These are phyloP conservation scores for Semaprochilodus insignis DNA, from an alignment of 2,797 vertebrate genomes.

Conservation along the genomic window DNA sequence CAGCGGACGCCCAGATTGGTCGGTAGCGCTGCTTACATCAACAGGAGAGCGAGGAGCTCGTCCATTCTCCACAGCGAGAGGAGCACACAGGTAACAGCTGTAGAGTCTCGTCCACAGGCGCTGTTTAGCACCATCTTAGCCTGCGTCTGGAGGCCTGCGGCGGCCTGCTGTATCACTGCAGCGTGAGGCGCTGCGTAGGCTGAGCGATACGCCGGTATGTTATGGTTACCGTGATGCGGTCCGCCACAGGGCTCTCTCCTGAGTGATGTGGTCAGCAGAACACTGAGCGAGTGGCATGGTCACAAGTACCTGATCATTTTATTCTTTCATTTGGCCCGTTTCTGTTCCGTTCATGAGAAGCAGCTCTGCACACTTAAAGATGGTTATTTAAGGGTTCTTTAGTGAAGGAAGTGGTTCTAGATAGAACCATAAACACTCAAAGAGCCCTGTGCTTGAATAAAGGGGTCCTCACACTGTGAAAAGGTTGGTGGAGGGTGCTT, in stretches of 20 bases:
- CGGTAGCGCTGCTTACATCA: neutral
- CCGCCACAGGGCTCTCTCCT: too few species aligned
- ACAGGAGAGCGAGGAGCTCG: neutral
- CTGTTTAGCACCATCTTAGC: neutral
- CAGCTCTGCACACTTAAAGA: too few species aligned
- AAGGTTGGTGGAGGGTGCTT: too few species aligned
- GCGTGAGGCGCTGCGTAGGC: neutral
- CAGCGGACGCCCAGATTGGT: neutral
- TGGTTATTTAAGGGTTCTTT: too few species aligned
- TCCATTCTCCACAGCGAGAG: neutral
- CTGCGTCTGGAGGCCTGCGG: neutral
- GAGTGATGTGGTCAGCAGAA: neutral
- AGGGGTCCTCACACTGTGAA: too few species aligned
- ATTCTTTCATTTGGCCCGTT: too few species aligned
- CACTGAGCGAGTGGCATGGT: neutral
- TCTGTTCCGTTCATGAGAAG: too few species aligned
- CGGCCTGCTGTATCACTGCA: neutral
- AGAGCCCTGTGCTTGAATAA: too few species aligned
- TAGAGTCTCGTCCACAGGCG: neutral
- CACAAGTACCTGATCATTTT: neutral
- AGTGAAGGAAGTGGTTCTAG: too few species aligned
- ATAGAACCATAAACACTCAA: too few species aligned
- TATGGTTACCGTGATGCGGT: neutral
- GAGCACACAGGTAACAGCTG: neutral
- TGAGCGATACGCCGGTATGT: neutral